Conservation (phyloP, 2,113 vertebrate species). For the Megaceryle torquata region DNA sequence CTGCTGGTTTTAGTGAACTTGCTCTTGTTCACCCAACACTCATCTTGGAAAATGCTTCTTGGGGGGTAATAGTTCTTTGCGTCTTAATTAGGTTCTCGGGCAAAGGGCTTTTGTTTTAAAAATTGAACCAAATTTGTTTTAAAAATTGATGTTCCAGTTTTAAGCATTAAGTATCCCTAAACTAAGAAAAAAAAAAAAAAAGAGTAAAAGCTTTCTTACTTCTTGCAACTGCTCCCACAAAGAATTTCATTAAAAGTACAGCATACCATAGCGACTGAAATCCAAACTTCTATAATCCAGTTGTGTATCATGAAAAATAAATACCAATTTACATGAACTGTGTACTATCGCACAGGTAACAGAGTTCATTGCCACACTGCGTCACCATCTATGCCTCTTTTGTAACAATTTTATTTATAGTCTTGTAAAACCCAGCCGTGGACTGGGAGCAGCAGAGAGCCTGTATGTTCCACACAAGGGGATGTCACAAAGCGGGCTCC, state of each 20-base stretch:
- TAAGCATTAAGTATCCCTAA: neutral
- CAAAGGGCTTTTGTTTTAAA: neutral
- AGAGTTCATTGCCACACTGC: accelerated
- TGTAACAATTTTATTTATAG: neutral
- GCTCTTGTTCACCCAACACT: neutral
- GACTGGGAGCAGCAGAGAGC: neutral
- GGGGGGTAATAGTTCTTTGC: neutral
- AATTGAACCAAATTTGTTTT: neutral
- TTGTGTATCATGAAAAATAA: neutral
- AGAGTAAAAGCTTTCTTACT: neutral
- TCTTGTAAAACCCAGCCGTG: neutral
- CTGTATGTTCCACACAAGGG: accelerated
- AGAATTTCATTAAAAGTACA: neutral
- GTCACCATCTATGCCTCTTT: neutral
- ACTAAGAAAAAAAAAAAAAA: neutral
- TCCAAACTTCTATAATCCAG: neutral
- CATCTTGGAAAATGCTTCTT: neutral
- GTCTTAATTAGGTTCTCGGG: neutral
- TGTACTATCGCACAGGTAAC: neutral
- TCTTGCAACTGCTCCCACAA: neutral
- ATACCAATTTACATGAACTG: neutral
- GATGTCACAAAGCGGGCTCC: neutral
- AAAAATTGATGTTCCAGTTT: neutral
- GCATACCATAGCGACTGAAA: neutral
- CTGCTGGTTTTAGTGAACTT: neutral